A percentile compares a stretch with the other conserved stretches of the same genome.
phyloP scores from a whole-genome alignment of 2,797 vertebrate genomes.

The Amphiprion clarkii region DNA sequence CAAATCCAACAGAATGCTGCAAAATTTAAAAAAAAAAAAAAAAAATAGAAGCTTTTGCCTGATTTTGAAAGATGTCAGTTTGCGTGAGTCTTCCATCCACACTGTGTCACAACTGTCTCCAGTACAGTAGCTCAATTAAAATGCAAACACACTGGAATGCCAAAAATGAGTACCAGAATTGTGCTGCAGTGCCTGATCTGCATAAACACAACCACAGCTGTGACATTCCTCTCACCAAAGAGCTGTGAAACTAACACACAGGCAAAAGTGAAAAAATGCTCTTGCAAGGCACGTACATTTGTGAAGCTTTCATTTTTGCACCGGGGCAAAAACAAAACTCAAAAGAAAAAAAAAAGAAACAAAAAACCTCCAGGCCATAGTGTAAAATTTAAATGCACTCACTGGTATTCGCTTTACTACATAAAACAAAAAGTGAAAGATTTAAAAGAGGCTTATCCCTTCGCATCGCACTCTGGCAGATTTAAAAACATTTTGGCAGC shows the following conservation, averaged over 20 bases:
- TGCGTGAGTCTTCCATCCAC: neutral
- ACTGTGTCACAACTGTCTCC: slow-evolving; percentile 7
- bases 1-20: neutral
- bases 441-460: neutral
- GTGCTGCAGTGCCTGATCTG: slow-evolving; percentile 21
- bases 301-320: neutral
- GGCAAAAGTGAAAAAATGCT: slow-evolving; percentile 3
- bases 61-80: neutral
- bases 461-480: neutral
- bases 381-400: neutral
- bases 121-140: slow-evolving; percentile 11
- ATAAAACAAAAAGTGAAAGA: neutral
- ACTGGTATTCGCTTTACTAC: neutral
- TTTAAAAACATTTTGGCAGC: slow-evolving; percentile 16
- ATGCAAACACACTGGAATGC: neutral
- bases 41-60: neutral
- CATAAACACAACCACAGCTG: slow-evolving; percentile 38
- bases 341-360: neutral
- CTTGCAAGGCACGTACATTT: slow-evolving; percentile 1
- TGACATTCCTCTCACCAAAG: slow-evolving; percentile 17
- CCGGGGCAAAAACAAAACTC: neutral
- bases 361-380: neutral
- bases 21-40: neutral
- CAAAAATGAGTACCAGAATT: slow-evolving; percentile 10
- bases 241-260: slow-evolving; percentile 34